phyloP scores from a whole-genome alignment of 2,888 invertebrate genomes.

The Pomacea canaliculata region DNA sequence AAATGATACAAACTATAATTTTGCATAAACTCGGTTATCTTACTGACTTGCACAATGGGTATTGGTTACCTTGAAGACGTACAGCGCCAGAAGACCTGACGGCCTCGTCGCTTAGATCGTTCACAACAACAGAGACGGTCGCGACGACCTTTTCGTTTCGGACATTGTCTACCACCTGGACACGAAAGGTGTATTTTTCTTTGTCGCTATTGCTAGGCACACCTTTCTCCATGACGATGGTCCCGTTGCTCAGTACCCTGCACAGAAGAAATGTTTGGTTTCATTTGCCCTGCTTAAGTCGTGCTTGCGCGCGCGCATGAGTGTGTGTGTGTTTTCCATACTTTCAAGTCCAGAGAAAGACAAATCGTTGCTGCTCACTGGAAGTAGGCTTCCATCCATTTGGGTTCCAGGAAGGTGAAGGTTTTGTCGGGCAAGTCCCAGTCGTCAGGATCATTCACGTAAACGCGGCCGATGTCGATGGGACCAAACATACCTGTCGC shows the following conservation, averaged over 20 bases:
- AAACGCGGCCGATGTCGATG: constrained; percentile 93
- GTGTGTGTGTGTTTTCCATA: no score
- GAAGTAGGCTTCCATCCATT: constrained; percentile 48
- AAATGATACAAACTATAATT: no score
- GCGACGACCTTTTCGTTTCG: constrained; percentile 87
- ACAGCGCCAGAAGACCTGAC: constrained; percentile 95
- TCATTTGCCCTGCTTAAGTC: no score
- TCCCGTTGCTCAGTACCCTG: constrained; percentile 73
- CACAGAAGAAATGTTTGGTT: no score
- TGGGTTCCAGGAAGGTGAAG: constrained; percentile 73
- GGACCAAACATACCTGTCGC: constrained; percentile 74
- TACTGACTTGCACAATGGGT: no score
- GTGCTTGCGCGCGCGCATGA: no score
- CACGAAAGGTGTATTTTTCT: constrained; percentile 75
- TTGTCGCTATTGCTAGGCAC: constrained; percentile 80
- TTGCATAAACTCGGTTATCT: no score
- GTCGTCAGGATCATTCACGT: constrained; percentile 97
- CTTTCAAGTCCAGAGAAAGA: no score
- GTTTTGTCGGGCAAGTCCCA: constrained; percentile 99
- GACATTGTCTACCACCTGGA: constrained; percentile 81
- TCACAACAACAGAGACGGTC: constrained; percentile 94
- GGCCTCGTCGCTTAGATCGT: constrained; percentile 94
- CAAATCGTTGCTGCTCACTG: constrained; percentile 38
- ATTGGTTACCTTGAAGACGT: constrained; percentile 75
- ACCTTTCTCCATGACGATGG: constrained; percentile 94